These are phyloP conservation scores for Drosophila insularis DNA, from an alignment of 1,140 invertebrate species.

Conservation along the genomic window DNA sequence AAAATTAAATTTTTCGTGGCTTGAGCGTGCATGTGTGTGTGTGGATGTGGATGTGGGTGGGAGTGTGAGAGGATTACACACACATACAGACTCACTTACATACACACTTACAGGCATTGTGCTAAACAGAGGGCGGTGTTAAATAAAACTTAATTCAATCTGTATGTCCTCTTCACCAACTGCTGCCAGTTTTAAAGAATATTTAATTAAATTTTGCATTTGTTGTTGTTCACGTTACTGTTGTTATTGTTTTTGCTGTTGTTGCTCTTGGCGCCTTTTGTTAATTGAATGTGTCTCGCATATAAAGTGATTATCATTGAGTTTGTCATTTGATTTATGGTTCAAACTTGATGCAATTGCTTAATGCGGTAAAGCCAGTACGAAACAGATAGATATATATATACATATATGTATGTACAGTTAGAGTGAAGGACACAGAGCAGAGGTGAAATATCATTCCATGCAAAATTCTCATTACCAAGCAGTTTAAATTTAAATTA, in stretches of 20 bases:
- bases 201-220: conserved; percentile 55
- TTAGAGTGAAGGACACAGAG: not conserved
- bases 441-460: not conserved
- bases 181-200: conserved; percentile 35
- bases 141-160: conserved; percentile 74
- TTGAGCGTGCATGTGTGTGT: conserved; percentile 14
- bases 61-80: conserved; percentile 43
- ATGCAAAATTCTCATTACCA: conserved; percentile 5
- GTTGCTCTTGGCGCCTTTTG: conserved; percentile 53
- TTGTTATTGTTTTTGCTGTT: conserved; percentile 22
- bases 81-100: conserved; percentile 25
- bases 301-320: conserved; percentile 66
- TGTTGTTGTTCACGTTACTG: conserved; percentile 27
- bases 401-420: not conserved
- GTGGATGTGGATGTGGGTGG: conserved; percentile 6
- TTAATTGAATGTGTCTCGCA: conserved; percentile 60
- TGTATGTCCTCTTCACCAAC: conserved; percentile 18
- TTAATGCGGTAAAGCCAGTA: conserved; percentile 1
- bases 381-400: not conserved
- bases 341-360: conserved; percentile 7
- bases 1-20: conserved; percentile 80
- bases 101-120: conserved; percentile 37
- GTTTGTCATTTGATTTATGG: conserved; percentile 69
- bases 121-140: conserved; percentile 43
- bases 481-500: conserved; percentile 1